Percentiles rank a stretch among this genome's conserved stretches.
Conservation (phyloP, 1,140 invertebrate genomes). For the Zaprionus taronus region DNA sequence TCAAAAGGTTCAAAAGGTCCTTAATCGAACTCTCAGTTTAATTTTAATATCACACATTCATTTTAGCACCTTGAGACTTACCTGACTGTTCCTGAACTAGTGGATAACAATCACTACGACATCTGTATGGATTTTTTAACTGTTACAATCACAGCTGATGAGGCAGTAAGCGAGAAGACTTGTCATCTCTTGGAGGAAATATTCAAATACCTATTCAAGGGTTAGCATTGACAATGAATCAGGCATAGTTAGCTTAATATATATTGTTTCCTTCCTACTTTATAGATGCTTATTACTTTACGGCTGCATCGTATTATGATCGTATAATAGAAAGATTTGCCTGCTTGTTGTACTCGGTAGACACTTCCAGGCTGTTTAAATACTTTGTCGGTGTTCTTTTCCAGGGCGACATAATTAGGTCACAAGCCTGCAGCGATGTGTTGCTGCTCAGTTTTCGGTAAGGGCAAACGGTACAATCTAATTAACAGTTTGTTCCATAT, state of each 20-base stretch:
- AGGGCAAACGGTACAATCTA: background rate
- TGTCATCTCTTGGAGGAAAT: conserved; percentile 31
- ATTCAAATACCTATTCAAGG: conserved; percentile 57
- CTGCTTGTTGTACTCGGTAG: conserved; percentile 31
- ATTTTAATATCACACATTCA: background rate
- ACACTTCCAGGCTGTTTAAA: conserved; percentile 8
- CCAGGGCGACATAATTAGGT: conserved; percentile 38
- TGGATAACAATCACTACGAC: conserved; percentile 16
- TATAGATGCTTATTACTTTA: conserved; percentile 51
- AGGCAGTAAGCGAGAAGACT: conserved; percentile 19
- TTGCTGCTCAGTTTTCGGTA: conserved; percentile 58
- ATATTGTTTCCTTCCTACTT: background rate
- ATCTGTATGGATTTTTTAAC: conserved; percentile 50
- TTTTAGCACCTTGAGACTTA: conserved; percentile 26
- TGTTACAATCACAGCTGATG: conserved; percentile 23
- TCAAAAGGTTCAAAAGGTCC: conserved; percentile 52
- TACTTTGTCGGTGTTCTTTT: conserved; percentile 53
- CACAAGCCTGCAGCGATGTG: conserved; percentile 58
- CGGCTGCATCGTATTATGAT: conserved; percentile 39
- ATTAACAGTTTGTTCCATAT: background rate
- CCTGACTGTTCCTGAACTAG: background rate
- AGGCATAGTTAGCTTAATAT: background rate
- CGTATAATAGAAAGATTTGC: conserved; percentile 47
- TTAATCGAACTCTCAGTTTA: background rate
- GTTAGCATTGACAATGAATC: conserved; percentile 22